Base-by-base conservation (phyloP, 2,888 invertebrate species). In the Synanthedon tipuliformis region DNA sequence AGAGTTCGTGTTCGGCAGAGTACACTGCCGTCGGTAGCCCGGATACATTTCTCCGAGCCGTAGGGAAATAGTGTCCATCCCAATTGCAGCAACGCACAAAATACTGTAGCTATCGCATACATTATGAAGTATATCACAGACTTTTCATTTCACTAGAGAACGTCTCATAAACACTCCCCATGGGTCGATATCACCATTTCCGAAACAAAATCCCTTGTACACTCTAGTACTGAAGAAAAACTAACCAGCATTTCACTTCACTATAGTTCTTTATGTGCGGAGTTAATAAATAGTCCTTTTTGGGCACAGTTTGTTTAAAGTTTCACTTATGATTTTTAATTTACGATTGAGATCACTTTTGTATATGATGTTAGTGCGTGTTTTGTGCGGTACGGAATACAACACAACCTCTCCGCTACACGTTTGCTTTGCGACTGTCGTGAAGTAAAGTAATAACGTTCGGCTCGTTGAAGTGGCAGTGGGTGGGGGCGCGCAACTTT, bases 1-100 rank as follows among this genome's bases (percentile, higher is more conserved):
- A 94, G 89, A 59, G 92, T 91, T 60, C 93, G 89, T 66, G 94
- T 85, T 68, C 89, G 89, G 76, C 94, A 95, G 56, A 90, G 88
- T 57, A 92, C 90, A 61, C 88, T 85, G 66, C 82, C 88, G 69
- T 86, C 89, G 69, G 73, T 78, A 65, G 70, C 84, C 66, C 71
- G 88, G 67, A 69, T 81, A 70, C 71, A 90, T 71, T 74, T 87
- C 69, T 87, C 87, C 67, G 82, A 81, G 70, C 89, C 88, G 62
- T 88, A 84, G 56, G 89, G 88, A 58, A 88, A 78, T 61, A 88
- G 82, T 62, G 89, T 81, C 71, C 87, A 89, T 65, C 89, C 89
- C 57, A 81, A 66, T 62, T 89, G 89, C 74, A 89, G 81, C 72
- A 88, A 73, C 69, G 88, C 85, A 86, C 88, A 89, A 54, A 86